Evolutionary conservation across 2,113 vertebrate species (phyloP), one percentile per base, ranked within the genome.

Genomic region (Astatotilapia flaviijosephi): DNA sequence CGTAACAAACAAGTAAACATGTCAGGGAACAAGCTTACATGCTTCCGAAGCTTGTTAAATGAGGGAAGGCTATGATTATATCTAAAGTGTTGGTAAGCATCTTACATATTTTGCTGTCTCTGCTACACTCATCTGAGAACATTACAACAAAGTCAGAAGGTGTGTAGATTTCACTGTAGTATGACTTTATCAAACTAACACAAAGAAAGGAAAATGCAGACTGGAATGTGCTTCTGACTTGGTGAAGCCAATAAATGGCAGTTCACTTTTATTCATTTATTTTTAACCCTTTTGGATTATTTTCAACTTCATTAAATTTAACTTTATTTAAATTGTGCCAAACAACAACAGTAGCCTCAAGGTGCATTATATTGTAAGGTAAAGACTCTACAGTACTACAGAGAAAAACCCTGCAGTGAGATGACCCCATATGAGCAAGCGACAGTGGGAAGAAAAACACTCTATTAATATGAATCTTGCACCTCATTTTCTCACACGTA

Each of bases 101-200:
- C 42, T 47, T 28, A 19, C 23, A 23, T 70, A 0, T 23, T 42
- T 70, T 70, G 5, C n/a, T 42, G 35, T 35, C 35, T 35, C 35
- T 42, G 37, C 7, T 70, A 23, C 12, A 42, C 65, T 70, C 37
- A 42, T 42, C 65, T 70, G 35, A 23, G n/a, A 42, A 70, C 37
- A 42, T 70, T 28, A 23, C 23, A 6, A 75, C 42, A 47, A 73
- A 73, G 68, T 73, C 40, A 45, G 21, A 73, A 45, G 40, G 5
- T 73, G 40, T 26, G 68, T 40, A 26, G 13, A 73, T 26, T 73
- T 73, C 37, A 26, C 68, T 75, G 40, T 26, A 75, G 9, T 6
- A 45, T 17, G 23, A 75, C 68, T 47, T 0, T 75, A 28, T 75
- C 9, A 47, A 0, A 73, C 14, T 26, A 0, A n/a, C 40, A 68